Evolutionary conservation across 2,797 vertebrate species (phyloP).

Genomic region (Smutsia gigantea): DNA sequence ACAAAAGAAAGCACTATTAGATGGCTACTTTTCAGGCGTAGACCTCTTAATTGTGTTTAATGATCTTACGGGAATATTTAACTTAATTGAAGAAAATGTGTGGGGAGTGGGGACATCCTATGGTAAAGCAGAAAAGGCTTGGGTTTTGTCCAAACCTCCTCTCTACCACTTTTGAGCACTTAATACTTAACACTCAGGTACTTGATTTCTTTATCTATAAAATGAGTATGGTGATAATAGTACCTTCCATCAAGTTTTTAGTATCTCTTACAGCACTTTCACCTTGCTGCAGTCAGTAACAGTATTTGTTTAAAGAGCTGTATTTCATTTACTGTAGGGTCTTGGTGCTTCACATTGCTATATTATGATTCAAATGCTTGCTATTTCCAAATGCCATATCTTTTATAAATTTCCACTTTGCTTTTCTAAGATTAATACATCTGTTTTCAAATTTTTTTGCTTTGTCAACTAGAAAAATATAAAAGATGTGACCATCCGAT

Average conservation of each 20-base stretch:
- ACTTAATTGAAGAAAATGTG: neutral
- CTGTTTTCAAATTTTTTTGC: conserved; percentile 33
- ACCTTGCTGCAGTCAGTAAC: neutral
- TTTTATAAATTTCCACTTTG: conserved; percentile 26
- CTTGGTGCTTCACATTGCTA: neutral
- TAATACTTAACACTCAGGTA: neutral
- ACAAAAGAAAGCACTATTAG: neutral
- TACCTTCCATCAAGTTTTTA: neutral
- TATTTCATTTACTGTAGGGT: neutral
- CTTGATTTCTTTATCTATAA: neutral
- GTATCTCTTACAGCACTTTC: neutral
- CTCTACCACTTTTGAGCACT: neutral
- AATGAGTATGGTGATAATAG: neutral
- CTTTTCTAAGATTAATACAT: neutral
- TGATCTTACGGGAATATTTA: conserved; percentile 16
- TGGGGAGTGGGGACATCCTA: neutral
- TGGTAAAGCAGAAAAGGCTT: neutral
- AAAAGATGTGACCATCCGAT: neutral
- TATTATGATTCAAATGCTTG: conserved; percentile 23
- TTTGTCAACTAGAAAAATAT: neutral
- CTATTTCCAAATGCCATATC: neutral
- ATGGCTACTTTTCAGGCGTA: neutral
- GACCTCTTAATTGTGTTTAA: neutral
- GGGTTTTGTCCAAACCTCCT: neutral
- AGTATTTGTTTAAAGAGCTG: neutral